Evolutionary conservation across 2,113 vertebrate species (phyloP).

Genomic region (Perca fluviatilis): DNA sequence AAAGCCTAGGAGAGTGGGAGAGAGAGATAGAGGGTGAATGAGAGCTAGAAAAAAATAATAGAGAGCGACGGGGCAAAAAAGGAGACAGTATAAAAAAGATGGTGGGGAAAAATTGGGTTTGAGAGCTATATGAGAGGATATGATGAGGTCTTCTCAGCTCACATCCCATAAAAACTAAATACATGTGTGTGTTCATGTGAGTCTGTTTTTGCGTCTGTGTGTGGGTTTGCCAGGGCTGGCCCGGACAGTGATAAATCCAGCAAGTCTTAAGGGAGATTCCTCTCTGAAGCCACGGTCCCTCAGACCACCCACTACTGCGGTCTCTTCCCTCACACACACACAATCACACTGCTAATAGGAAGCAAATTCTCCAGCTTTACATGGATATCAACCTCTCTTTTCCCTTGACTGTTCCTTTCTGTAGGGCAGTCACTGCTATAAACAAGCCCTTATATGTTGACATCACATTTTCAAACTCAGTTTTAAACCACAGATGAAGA

Average conservation of each 20-base stretch:
- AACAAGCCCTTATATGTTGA: conserved; percentile 69
- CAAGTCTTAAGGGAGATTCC: conserved; percentile 77
- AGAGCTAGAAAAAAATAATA: conserved; percentile 40
- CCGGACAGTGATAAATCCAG: conserved; percentile 76
- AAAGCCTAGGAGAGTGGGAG: conserved; percentile 45
- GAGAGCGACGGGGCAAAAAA: conserved; percentile 29
- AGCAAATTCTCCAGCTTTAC: conserved; percentile 74
- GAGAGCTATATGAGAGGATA: conserved; percentile 52
- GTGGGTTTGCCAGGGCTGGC: conserved; percentile 63
- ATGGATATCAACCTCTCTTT: conserved; percentile 54
- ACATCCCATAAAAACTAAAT: conserved; percentile 66
- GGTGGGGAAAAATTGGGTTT: conserved; percentile 57
- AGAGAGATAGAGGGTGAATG: conserved; percentile 41
- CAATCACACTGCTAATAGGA: conserved; percentile 71
- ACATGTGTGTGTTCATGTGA: conserved; percentile 59
- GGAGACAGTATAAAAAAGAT: conserved; percentile 39
- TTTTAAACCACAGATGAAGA: conserved; percentile 43
- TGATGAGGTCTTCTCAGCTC: conserved; percentile 52
- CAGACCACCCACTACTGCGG: conserved; percentile 80
- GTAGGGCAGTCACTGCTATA: conserved; percentile 58
- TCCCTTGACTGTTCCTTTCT: conserved; percentile 51
- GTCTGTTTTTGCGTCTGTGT: conserved; percentile 57
- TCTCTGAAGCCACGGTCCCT: conserved; percentile 63
- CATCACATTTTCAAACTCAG: conserved; percentile 64
- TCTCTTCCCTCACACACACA: conserved; percentile 58